These are phyloP conservation scores for Nothocercus nigrocapillus DNA, from an alignment of 2,113 vertebrate genomes.

Conservation along the genomic window DNA sequence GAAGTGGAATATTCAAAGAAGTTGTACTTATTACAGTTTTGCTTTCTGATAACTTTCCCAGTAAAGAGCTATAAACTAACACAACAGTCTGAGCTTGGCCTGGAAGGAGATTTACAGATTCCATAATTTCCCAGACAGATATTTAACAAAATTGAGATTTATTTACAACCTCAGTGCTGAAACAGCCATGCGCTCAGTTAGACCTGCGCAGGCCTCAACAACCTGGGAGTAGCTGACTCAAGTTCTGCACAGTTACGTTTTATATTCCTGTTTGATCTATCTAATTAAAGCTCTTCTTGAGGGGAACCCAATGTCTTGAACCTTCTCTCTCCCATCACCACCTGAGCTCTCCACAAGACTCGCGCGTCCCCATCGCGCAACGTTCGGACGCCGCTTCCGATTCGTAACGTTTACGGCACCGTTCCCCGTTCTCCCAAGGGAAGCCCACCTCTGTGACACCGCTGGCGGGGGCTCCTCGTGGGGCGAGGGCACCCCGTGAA, in stretches of 20 bases:
- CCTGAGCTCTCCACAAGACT: background rate
- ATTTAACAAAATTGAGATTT: background rate
- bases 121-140: background rate
- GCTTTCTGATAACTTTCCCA: background rate
- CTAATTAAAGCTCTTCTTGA: background rate
- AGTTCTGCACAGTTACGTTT: background rate
- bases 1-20: background rate
- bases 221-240: background rate
- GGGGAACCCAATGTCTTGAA: background rate
- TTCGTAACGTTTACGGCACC: no score
- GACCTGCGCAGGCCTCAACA: background rate
- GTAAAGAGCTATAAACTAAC: background rate
- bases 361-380: background rate
- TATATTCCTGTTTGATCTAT: background rate
- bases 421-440: no score
- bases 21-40: background rate
- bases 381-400: background rate
- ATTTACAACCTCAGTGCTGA: background rate
- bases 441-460: no score
- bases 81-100: background rate
- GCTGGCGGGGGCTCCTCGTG: no score
- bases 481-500: no score
- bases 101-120: background rate
- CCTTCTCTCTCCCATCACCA: background rate
- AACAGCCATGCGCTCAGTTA: background rate